phyloP scores from a whole-genome alignment of 2,113 vertebrate species.

The Psittacula cyanocephala region DNA sequence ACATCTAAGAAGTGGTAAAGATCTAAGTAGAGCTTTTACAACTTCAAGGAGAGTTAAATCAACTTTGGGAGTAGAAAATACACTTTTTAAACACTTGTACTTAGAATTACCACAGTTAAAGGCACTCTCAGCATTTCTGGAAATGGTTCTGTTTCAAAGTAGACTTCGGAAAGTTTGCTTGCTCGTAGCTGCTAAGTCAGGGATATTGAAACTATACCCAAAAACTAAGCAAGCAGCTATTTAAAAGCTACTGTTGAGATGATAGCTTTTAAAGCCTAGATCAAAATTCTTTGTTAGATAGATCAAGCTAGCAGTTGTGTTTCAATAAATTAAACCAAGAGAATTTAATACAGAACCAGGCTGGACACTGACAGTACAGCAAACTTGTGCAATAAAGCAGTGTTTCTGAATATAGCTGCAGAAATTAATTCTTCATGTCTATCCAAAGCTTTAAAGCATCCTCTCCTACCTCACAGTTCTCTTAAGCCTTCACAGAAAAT shows the following conservation, averaged over 20 bases:
- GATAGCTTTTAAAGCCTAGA: not conserved
- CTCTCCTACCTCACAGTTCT: not conserved
- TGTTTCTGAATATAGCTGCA: not conserved
- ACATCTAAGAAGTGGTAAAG: not conserved
- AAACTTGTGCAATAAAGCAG: not conserved
- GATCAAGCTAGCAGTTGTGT: not conserved
- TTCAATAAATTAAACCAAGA: not conserved
- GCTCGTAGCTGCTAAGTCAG: not conserved
- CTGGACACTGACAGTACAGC: not conserved
- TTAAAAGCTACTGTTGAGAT: not conserved
- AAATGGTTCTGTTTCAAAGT: not conserved
- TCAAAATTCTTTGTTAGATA: not conserved
- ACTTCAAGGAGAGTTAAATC: not conserved
- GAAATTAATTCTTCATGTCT: not conserved
- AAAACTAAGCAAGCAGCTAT: not conserved
- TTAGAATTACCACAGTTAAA: not conserved
- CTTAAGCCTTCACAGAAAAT: not conserved
- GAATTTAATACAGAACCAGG: not conserved
- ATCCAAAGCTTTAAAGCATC: not conserved
- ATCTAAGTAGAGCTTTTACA: not conserved
- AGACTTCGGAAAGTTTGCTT: not conserved
- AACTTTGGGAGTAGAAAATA: not conserved
- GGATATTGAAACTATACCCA: not conserved
- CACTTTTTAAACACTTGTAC: not conserved
- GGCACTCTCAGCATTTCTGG: not conserved